Evolutionary conservation across 2,888 invertebrate species (phyloP), one percentile per base, ranked within the genome.

Genomic region (Rhamnusium bicolor): DNA sequence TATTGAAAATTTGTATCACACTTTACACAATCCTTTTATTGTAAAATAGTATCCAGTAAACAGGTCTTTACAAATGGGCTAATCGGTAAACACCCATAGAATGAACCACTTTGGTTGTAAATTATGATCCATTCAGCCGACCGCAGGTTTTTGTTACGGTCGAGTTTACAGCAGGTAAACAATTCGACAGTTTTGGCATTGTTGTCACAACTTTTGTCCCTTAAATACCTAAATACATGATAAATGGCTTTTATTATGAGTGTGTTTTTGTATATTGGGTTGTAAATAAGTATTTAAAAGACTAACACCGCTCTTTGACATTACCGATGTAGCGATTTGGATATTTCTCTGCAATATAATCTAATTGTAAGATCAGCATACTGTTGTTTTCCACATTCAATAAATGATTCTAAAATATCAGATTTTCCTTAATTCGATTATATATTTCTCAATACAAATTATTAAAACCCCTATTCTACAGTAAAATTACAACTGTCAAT

Each of bases 161-260:
- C 61, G 69, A 72, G 74, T 82, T 82, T 80, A 80, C 79, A 77
- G 77, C 82, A 80, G 81, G 81, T 80, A 80, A 82, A 82, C 81
- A 81, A 73, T 79, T 77, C 71, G 69, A 76, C 76, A 79, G 79
- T 79, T 79, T 77, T 78, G 78, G 78, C 76, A 80, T 79, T 81
- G 79, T 80, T 82, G 81, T 83, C 82, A 82, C 77, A 81, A 80
- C 80, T 79, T 77, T 81, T 81, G 75, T 78, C 65, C 71, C 68
- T 73, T 76, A 77, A 78, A 78, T 79, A 73, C 72, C 74, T 76
- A 77, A 78, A 78, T 79, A 73, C 72, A 79, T 80, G 83, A 83
- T 83, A 81, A 83, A 83, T 83, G 81, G 79, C 62, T 76, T 81
- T 80, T 79, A 79, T 81, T 78, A 54, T 63, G 54, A 69, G 71